Percentiles rank a stretch among this genome's conserved stretches.
Evolutionary conservation across 2,113 vertebrate genomes (phyloP).

Genomic region (Actinemys pallida): DNA sequence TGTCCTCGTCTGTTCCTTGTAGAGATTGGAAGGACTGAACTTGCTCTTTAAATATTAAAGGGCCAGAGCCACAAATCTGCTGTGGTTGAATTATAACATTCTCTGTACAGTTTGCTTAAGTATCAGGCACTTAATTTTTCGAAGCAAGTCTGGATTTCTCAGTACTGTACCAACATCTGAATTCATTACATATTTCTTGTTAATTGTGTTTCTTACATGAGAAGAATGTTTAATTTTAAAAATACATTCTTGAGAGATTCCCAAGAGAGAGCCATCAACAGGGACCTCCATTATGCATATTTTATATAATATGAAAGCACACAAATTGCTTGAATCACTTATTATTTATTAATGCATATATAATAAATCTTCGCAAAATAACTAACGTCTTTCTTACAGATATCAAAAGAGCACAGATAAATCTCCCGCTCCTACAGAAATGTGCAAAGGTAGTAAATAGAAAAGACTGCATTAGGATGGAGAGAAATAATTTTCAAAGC

Average conservation of each 20-base stretch:
- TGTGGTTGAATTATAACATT: not conserved
- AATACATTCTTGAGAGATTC: not conserved
- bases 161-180: not conserved
- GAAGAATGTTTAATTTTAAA: conserved; percentile 29
- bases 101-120: not conserved
- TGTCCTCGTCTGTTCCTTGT: not conserved
- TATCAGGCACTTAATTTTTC: not conserved
- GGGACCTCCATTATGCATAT: not conserved
- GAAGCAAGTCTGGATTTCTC: conserved; percentile 9
- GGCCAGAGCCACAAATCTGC: conserved; percentile 3
- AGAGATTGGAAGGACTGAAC: not conserved
- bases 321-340: not conserved
- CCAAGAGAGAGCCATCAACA: not conserved
- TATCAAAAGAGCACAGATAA: not conserved
- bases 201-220: conserved; percentile 32
- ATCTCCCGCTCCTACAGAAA: not conserved
- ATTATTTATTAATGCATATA: not conserved
- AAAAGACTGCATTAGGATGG: not conserved
- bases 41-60: conserved; percentile 63
- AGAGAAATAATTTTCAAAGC: not conserved
- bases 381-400: not conserved
- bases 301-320: not conserved
- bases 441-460: not conserved
- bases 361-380: not conserved
- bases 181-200: conserved; percentile 6